phyloP scores from a whole-genome alignment of 2,113 vertebrate species.

The Dissostichus mawsoni region DNA sequence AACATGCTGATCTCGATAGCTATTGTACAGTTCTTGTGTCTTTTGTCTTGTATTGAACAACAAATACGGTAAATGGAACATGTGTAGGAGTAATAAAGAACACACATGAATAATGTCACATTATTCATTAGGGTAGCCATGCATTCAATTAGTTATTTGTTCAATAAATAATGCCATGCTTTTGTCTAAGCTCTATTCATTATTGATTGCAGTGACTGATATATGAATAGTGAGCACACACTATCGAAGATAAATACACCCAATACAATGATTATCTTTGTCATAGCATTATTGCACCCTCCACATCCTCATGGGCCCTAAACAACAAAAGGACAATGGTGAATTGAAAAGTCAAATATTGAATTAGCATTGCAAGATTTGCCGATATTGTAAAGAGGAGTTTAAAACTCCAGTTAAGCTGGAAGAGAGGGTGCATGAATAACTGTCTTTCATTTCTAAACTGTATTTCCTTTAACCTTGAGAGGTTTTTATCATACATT shows the following conservation, averaged over 20 bases:
- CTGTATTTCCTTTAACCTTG: conserved; percentile 19
- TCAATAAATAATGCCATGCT: conserved; percentile 30
- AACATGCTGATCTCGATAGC: too few relatives aligned
- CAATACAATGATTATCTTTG: conserved; percentile 49
- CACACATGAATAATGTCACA: background rate
- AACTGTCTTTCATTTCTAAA: conserved; percentile 26
- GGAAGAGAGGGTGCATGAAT: background rate
- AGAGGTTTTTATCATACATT: conserved; percentile 16
- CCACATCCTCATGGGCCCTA: background rate
- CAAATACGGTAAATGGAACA: too few relatives aligned
- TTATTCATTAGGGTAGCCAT: background rate
- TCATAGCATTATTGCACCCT: conserved; percentile 50
- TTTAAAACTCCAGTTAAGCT: conserved; percentile 5
- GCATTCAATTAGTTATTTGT: conserved; percentile 11
- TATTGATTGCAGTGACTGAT: conserved; percentile 53
- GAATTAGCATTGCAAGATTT: background rate
- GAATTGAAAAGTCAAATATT: conserved; percentile 27
- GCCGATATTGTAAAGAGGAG: background rate
- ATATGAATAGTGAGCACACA: conserved; percentile 30
- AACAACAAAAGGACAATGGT: conserved; percentile 49
- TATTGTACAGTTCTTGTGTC: too few relatives aligned
- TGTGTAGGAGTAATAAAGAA: background rate
- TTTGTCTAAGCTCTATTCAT: conserved; percentile 42
- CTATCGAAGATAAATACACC: conserved; percentile 21
- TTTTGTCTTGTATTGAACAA: background rate